phyloP scores from a whole-genome alignment of 2,888 invertebrate genomes.

The Mythimna ferrago region DNA sequence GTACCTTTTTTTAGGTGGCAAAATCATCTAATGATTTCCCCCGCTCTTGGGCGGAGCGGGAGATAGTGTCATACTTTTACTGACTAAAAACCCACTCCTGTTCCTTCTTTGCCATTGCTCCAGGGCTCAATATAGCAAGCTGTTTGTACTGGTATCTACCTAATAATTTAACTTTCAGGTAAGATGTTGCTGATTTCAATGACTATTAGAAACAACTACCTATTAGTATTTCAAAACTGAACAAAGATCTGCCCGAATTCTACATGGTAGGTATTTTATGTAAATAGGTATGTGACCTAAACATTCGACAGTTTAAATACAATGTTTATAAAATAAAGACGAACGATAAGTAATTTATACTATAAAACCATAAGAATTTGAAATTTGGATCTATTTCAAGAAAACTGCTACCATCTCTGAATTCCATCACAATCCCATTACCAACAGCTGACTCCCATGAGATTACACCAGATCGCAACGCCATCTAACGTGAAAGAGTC shows the following conservation, averaged over 20 bases:
- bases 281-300: background rate
- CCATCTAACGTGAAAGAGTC: slow-evolving; percentile 75
- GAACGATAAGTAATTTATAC: slow-evolving; percentile 32
- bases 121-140: too few species aligned
- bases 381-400: slow-evolving; percentile 43
- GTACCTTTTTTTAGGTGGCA: too few species aligned
- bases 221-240: background rate
- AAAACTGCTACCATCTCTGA: slow-evolving; percentile 48
- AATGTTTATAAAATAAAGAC: slow-evolving; percentile 19
- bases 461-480: slow-evolving; percentile 59
- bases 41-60: too few species aligned
- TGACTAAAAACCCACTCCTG: too few species aligned
- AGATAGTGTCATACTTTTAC: too few species aligned
- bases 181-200: background rate
- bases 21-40: too few species aligned
- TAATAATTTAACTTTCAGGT: background rate
- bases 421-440: slow-evolving; percentile 70
- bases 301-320: slow-evolving; percentile 12
- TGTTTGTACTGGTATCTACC: background rate
- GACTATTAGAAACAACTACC: background rate
- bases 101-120: too few species aligned
- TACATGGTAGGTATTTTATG: background rate
- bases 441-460: slow-evolving; percentile 73
- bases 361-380: slow-evolving; percentile 17
- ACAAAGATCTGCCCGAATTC: background rate